Evolutionary conservation across 2,888 invertebrate genomes (phyloP), one percentile per base, ranked within the genome.

Genomic region (Amphipoea oculea): DNA sequence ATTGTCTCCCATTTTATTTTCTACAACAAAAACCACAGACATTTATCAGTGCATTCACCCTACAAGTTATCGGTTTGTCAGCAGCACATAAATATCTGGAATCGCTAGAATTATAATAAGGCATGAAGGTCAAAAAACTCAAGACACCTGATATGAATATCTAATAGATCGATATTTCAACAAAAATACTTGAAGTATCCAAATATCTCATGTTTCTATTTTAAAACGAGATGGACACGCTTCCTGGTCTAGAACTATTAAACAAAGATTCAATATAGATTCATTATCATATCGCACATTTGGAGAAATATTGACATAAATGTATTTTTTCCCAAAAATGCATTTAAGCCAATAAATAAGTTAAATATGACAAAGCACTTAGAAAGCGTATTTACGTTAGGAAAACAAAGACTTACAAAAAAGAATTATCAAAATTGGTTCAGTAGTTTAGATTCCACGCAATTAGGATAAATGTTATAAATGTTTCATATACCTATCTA

Each of bases 91-190:
- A 73, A 84, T 82, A 76, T 67, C 81, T 82, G 51, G 60, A 82
- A 78, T 62, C 67, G 36, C 20, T 79, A 71, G 86, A 86, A 87
- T 86, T 23, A 72, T 63, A 88, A 87, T 76, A 71, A 81, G 45
- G 23, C 45, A 60, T 54, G 68, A 81, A 84, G 88, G 84, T 88
- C 73, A 88, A 88, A 73, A 80, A 78, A 82, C 88, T 65, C 4
- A 73, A 67, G 12, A 76, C 0, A 76, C 83, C 17, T 20, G 74
- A 73, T 66, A 29, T 45, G 87, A 83, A 88, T 87, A 62, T 42
- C 1, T 63, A 60, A 78, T 11, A 40, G 5, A 11, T n/a, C n/a
- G 17, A 65, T 80, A 71, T 71, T 42, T 23, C 12, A 4, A 60
- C 48, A 63, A 12, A 68, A 23, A 51, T 23, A 62, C 9, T 14